Evolutionary conservation across 1,140 invertebrate species (phyloP), one percentile per base, ranked within the genome.

Genomic region (Mycetomoellerius zeteki): DNA sequence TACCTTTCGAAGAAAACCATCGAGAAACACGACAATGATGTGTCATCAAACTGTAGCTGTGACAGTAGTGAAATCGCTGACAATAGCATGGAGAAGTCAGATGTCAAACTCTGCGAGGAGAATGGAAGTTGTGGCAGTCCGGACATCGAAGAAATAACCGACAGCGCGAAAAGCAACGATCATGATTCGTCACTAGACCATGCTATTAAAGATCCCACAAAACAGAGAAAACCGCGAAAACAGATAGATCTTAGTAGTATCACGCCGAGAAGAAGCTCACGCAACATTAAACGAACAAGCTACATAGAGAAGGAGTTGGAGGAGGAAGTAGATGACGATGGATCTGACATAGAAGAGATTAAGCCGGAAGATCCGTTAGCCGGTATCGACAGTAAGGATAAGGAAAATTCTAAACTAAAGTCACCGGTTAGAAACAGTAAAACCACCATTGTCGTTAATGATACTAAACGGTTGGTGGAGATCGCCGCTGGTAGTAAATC

Each of bases 391-490:
- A 88, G 90, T 24, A 95, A 95, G 69, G 95, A 95, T 58, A 95
- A 95, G 85, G 95, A 96, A 21, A 95, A 95, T 88, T 93, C 93
- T 0, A 93, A 93, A 64, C 84, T 92, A 7, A 92, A 96, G 93
- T 93, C 95, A 90, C 94, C 92, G 43, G 81, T 94, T 0, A 93
- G 94, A 90, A 93, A 95, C 81, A 95, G 92, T 78, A 96, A 96
- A 90, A 96, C 94, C 27, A 96, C 97, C 2, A 97, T 97, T 78
- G 96, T 97, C 43, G 96, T 97, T 0, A 97, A 97, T 91, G 97
- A 97, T 90, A 97, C 97, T 1, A 97, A 97, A 94, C 96, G 96
- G 58, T 94, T 97, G 71, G 97, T 97, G 14, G 97, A 97, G 93
- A 97, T 98, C 86, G 97, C 97, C 8, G 94, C 96, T 65, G 96